Evolutionary conservation across 1,140 invertebrate species (phyloP), one percentile per base, ranked within the genome.

Genomic region (Rhizoglyphus robini): DNA sequence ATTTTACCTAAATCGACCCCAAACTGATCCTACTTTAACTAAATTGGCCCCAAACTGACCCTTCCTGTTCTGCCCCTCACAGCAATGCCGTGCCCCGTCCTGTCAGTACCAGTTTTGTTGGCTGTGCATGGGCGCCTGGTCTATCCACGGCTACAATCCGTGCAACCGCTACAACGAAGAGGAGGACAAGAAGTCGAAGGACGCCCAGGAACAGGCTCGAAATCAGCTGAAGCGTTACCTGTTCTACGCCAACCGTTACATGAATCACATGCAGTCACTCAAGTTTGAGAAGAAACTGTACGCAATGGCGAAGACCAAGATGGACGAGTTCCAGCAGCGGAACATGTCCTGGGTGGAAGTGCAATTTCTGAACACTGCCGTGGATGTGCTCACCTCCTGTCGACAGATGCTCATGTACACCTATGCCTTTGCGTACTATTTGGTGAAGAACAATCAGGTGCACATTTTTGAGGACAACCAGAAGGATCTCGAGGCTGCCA

Each of bases 261-360:
- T 99, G 77, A 99, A 99, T 80, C 96, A 99, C 79, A 92, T 91
- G 59, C 92, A 96, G 79, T 96, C 91, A 68, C 79, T 99, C 38
- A 89, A 94, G 76, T 79, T 99, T 67, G 96, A 99, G 78, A 89
- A 95, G 74, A 87, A 96, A 75, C 93, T 93, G 0, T 79, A 95
- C 68, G 84, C 88, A 67, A 86, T 84, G 70, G 87, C 98, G 63
- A 89, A 89, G 72, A 81, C 85, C 68, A 83, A 92, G 48, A 97
- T 99, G 51, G 88, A 96, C 75, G 83, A 88, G 66, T 96, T 96
- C 81, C 93, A 95, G 4, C 76, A 57, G 67, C 67, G 90, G 48
- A 86, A 90, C 72, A 95, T 96, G 4, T 99, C 96, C 1, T 98
- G 95, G 94, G 99, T 99, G 71, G 96, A 99, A 76, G 99, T 96